Evolutionary conservation across 2,113 vertebrate species (phyloP).

Genomic region (Indicator indicator): DNA sequence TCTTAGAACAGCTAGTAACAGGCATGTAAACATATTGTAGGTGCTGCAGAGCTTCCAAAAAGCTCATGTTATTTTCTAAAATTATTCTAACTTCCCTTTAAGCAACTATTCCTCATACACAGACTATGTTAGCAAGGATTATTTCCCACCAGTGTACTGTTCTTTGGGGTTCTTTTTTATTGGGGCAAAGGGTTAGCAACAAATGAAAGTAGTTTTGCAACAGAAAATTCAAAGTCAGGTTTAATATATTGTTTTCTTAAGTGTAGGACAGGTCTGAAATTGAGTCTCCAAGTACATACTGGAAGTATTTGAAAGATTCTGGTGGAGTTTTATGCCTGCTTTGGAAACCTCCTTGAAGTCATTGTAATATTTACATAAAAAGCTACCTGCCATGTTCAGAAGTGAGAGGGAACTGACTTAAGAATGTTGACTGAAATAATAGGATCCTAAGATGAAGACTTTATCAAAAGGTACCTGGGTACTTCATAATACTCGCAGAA

Average conservation of each 20-base stretch:
- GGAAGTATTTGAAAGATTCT: background rate
- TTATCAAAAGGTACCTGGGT: background rate
- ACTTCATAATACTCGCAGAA: background rate
- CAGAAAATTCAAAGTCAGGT: background rate
- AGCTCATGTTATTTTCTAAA: background rate
- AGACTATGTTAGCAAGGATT: background rate
- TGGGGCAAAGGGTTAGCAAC: background rate
- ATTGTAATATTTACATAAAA: background rate
- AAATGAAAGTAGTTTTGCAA: background rate
- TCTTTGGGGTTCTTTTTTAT: background rate
- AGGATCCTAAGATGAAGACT: background rate
- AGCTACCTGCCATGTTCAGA: background rate
- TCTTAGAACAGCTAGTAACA: background rate
- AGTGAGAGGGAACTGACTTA: background rate
- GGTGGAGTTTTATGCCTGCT: background rate
- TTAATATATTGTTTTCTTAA: background rate
- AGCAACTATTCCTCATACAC: background rate
- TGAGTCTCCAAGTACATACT: background rate
- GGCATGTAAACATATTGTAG: background rate
- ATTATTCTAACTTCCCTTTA: background rate
- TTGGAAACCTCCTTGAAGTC: background rate
- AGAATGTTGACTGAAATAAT: background rate
- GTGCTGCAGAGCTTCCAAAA: background rate
- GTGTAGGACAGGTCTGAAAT: background rate
- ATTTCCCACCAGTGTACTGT: background rate